A percentile compares a stretch with the other conserved stretches of the same genome.
These are phyloP conservation scores for Zaprionus lineosus DNA, from an alignment of 2,888 invertebrate genomes.

Conservation along the genomic window DNA sequence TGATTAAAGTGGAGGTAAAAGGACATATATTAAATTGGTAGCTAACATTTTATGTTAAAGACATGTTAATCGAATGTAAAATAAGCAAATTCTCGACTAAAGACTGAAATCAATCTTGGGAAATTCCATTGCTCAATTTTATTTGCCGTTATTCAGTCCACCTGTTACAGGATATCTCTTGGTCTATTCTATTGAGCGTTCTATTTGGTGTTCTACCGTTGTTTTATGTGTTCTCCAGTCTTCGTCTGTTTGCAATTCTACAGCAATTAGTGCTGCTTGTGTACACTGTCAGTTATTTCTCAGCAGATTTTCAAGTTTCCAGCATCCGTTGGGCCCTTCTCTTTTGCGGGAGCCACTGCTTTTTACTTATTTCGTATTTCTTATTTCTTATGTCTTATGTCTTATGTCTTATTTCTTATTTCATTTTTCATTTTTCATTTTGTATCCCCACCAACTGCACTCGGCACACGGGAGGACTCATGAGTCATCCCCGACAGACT, in stretches of 20 bases:
- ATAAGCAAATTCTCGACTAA: too few species aligned
- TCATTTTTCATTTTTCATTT: too few species aligned
- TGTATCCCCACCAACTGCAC: too few species aligned
- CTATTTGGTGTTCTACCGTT: conserved; percentile 17
- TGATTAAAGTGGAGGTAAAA: too few species aligned
- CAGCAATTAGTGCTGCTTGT: conserved; percentile 70
- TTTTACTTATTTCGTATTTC: background rate
- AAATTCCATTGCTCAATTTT: too few species aligned
- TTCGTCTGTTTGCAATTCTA: conserved; percentile 53
- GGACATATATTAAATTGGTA: too few species aligned
- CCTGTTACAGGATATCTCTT: too few species aligned
- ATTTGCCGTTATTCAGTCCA: too few species aligned
- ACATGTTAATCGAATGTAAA: too few species aligned
- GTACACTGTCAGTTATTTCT: conserved; percentile 56
- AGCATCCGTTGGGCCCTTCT: conserved; percentile 21
- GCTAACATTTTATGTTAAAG: too few species aligned
- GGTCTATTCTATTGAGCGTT: too few species aligned
- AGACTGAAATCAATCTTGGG: too few species aligned
- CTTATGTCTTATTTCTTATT: background rate
- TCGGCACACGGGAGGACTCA: background rate
- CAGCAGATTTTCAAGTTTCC: conserved; percentile 45
- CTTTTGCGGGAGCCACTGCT: conserved; percentile 7
- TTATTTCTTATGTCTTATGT: background rate
- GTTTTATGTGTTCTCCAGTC: conserved; percentile 34
- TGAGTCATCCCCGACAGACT: conserved; percentile 31